Percentiles rank a stretch among this genome's conserved stretches.
Conservation (phyloP, 2,113 vertebrate species). For the Sapajus apella region DNA sequence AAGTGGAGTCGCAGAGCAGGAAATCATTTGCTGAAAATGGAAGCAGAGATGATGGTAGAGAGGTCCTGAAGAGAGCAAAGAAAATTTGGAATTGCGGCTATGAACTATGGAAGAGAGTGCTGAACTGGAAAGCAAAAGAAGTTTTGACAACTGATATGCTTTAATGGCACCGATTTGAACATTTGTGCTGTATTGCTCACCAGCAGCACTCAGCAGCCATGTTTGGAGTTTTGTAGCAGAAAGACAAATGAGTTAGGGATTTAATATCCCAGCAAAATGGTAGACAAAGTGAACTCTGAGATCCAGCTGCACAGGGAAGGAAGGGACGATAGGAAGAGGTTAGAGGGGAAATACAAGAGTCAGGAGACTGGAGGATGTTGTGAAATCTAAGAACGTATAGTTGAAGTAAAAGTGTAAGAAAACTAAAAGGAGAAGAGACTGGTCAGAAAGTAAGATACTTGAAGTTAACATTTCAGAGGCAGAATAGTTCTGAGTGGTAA, state of each 20-base stretch:
- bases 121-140: not conserved
- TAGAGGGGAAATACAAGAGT: not conserved
- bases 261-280: not conserved
- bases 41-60: not conserved
- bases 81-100: not conserved
- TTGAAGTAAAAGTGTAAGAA: not conserved
- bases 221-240: not conserved
- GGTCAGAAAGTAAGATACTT: not conserved
- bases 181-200: not conserved
- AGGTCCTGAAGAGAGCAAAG: not conserved
- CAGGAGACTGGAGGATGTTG: not conserved
- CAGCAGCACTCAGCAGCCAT: not conserved
- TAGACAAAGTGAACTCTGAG: not conserved
- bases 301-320: not conserved
- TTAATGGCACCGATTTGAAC: not conserved
- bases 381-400: not conserved
- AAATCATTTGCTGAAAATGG: not conserved
- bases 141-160: not conserved
- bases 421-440: not conserved
- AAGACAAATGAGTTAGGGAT: not conserved
- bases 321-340: not conserved
- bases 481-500: not conserved
- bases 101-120: not conserved
- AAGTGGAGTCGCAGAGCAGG: not conserved
- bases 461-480: not conserved